A percentile compares a stretch with the other conserved stretches of the same genome.
Evolutionary conservation across 2,888 invertebrate genomes (phyloP).

Genomic region (Maniola hyperantus): DNA sequence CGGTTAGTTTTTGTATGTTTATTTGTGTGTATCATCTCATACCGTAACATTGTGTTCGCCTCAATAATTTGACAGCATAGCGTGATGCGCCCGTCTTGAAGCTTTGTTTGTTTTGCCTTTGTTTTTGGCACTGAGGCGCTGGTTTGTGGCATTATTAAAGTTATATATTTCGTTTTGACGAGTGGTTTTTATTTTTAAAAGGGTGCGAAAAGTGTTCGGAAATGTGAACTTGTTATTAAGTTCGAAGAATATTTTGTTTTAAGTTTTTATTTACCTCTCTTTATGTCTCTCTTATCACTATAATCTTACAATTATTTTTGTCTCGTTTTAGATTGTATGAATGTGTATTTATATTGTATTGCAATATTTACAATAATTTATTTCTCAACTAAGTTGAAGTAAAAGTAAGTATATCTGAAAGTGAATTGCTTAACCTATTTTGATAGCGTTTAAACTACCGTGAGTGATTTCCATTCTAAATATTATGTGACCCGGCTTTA

Average conservation of each 20-base stretch:
- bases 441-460: too few species aligned
- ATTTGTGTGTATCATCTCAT: constrained; percentile 29
- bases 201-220: constrained; percentile 21
- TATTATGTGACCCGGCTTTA: too few species aligned
- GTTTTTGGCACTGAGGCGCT: constrained; percentile 20
- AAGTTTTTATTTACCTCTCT: background rate
- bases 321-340: background rate
- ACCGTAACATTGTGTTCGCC: constrained; percentile 45
- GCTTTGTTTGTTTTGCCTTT: constrained; percentile 37
- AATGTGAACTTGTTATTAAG: constrained; percentile 16
- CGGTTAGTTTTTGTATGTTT: constrained; percentile 28
- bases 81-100: constrained; percentile 41
- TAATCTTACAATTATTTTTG: background rate
- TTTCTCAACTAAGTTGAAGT: too few species aligned
- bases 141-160: constrained; percentile 15
- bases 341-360: background rate
- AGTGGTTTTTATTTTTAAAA: constrained; percentile 20
- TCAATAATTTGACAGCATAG: constrained; percentile 45
- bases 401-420: too few species aligned
- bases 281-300: background rate
- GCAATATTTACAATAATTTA: too few species aligned
- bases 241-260: constrained; percentile 6
- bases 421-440: too few species aligned
- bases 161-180: constrained; percentile 13
- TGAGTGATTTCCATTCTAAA: too few species aligned